Conservation (phyloP, 2,888 invertebrate species). For the Drosophila tripunctata region DNA sequence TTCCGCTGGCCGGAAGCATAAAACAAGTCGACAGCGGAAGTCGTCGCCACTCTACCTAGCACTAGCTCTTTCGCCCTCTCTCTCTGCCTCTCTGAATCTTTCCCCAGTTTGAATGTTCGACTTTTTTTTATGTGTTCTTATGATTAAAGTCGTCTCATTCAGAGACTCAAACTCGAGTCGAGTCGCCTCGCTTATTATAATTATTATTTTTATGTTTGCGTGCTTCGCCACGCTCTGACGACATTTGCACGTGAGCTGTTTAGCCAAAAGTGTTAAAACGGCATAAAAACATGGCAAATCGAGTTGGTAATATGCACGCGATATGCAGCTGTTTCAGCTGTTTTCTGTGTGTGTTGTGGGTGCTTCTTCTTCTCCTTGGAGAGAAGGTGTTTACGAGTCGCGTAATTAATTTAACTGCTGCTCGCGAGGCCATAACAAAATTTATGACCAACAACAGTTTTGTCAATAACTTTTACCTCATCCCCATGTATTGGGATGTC, state of each 20-base stretch:
- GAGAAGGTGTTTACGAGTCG: slow-evolving; percentile 72
- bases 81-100: neutral
- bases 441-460: slow-evolving; percentile 77
- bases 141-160: slow-evolving; percentile 63
- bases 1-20: slow-evolving; percentile 80
- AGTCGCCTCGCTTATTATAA: slow-evolving; percentile 67
- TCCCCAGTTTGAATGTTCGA: neutral
- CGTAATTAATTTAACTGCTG: slow-evolving; percentile 75
- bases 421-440: slow-evolving; percentile 72
- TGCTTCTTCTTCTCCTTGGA: slow-evolving; percentile 31
- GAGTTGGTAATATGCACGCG: slow-evolving; percentile 55
- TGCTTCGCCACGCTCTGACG: slow-evolving; percentile 37
- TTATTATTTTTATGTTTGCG: slow-evolving; percentile 68
- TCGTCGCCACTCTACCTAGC: slow-evolving; percentile 6
- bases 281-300: slow-evolving; percentile 59
- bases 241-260: slow-evolving; percentile 75
- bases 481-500: neutral
- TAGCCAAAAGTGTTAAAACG: slow-evolving; percentile 76
- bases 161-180: slow-evolving; percentile 16
- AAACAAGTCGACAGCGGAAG: slow-evolving; percentile 82
- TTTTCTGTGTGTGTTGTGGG: neutral
- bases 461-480: slow-evolving; percentile 70
- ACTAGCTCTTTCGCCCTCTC: no score
- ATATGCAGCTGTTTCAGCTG: slow-evolving; percentile 50
- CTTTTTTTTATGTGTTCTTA: slow-evolving; percentile 50